Base-by-base conservation (phyloP, 2,888 invertebrate genomes). In the Nemotelus pantherinus region DNA sequence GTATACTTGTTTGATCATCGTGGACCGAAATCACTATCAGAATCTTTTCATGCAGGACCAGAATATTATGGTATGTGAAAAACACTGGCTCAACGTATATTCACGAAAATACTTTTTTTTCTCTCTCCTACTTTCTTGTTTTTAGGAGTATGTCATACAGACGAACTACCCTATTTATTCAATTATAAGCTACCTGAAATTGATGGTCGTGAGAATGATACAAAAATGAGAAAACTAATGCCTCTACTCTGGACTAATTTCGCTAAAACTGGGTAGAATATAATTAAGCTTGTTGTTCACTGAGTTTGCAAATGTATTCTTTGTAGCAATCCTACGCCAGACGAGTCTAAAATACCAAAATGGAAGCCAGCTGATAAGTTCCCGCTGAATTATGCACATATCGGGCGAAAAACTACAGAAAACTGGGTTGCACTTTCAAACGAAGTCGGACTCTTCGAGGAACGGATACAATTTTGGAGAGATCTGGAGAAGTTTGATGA, bases 281-380 rank as follows among this genome's bases (percentile, higher is more conserved):
- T 68, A 25, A 50, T 25, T 3, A 6, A 48, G 25, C 1, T 25
- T 25, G 25, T 25, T 1, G 25, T 25, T 25, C 25, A 25, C 25
- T 25, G 25, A 25, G 25, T 25, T 25, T 1, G 25, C 25, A 25
- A 25, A 25, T n/a, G 10, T 10, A 58, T 10, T 58, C 5, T n/a
- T 58, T 80, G 5, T 71, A 93, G 94, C 71, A 90, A 93, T 85
- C 94, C 94, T 0, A 93, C 90, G 9, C 88, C 92, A 0, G 86
- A 89, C n/a, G 82, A 88, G 2, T 86, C 86, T 3, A 80, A 84
- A 3, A 77, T 88, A 25, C 83, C 88, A 0, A 89, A 89, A 80
- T 94, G 94, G 93, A 83, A 87, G 48, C 89, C 92, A 10, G 89
- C 84, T 0, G 74, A 82, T 25, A 70, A 79, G 9, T 87, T 85